These are phyloP conservation scores for Ctenochaetus hawaiiensis DNA, from an alignment of 2,797 vertebrate species.

Conservation along the genomic window DNA sequence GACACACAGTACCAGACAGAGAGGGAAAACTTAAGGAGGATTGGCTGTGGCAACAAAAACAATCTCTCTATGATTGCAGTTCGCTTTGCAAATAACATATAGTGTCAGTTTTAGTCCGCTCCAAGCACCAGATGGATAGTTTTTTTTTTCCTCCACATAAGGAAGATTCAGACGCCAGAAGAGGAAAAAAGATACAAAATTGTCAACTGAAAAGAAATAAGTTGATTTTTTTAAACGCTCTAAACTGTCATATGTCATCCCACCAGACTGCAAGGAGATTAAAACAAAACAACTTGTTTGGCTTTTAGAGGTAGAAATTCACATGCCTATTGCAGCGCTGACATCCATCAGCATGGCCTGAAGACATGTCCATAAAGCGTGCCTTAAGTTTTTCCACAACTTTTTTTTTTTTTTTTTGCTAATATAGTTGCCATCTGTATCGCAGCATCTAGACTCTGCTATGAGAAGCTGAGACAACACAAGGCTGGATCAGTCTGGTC, in stretches of 20 bases:
- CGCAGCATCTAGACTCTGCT: not conserved
- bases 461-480: not conserved
- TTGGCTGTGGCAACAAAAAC: constrained; percentile 62
- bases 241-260: constrained; percentile 66
- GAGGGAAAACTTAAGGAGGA: constrained; percentile 48
- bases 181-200: constrained; percentile 43
- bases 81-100: constrained; percentile 71
- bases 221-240: constrained; percentile 56
- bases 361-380: constrained; percentile 33
- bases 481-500: constrained; percentile 1
- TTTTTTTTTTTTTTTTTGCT: constrained; percentile 5
- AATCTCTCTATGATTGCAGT: constrained; percentile 64
- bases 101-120: constrained; percentile 71
- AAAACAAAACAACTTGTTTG: constrained; percentile 67
- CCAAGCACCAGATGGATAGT: constrained; percentile 60
- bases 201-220: constrained; percentile 66
- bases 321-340: constrained; percentile 24
- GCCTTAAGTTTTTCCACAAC: constrained; percentile 20
- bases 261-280: constrained; percentile 56
- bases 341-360: constrained; percentile 42
- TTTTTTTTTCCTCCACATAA: constrained; percentile 57
- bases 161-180: constrained; percentile 65
- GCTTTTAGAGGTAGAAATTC: constrained; percentile 46
- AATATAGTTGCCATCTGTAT: constrained; percentile 18
- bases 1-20: constrained; percentile 40